Base-by-base conservation (phyloP, 1,140 invertebrate genomes). In the Macrostomum lignano region DNA sequence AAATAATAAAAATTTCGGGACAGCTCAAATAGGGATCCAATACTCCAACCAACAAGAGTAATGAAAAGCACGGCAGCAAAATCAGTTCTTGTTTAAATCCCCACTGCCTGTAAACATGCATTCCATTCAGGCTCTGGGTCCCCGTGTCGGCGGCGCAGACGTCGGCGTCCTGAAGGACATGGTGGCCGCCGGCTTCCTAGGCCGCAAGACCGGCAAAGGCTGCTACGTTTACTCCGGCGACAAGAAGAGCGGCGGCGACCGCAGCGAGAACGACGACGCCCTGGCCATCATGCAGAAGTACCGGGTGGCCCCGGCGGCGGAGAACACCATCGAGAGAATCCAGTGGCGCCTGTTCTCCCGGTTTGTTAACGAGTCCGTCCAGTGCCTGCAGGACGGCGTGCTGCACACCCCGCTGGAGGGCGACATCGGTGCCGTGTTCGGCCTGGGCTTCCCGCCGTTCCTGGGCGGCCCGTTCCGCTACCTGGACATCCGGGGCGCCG, bases 401-500 rank as follows among this genome's bases (percentile, higher is more conserved):
- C 61, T 98, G 15, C 79, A 67, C 58, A 82, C 88, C 7, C 42
- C 75, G 72, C 55, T 86, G 49, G 91, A 98, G 61, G 91, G 84
- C 38, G 86, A 98, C 55, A 70, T 98, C 41, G 91, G 88, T 38
- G 84, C 84, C 25, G 91, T 98, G 1, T 98, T 98, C 55, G 91
- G 91, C 36, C 64, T 98, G 36, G 91, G 91, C 11, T 98, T 98
- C 60, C 91, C 91, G 17, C 86, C 88, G 59, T 94, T 94, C 60
- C 71, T 74, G 15, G 91, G 88, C 31, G 84, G 91, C 43, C 91
- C 91, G 17, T 98, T 98, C 72, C 70, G 81, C 45, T 98, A 76
- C 69, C 67, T 93, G 1, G 91, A 98, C 52, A 67, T 67, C 35
- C 86, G 74, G 44, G 84, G 86, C 30, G 86, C 88, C 14, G 67